Base-by-base conservation (phyloP, 2,888 invertebrate genomes). In the Drosophila infuscata region DNA sequence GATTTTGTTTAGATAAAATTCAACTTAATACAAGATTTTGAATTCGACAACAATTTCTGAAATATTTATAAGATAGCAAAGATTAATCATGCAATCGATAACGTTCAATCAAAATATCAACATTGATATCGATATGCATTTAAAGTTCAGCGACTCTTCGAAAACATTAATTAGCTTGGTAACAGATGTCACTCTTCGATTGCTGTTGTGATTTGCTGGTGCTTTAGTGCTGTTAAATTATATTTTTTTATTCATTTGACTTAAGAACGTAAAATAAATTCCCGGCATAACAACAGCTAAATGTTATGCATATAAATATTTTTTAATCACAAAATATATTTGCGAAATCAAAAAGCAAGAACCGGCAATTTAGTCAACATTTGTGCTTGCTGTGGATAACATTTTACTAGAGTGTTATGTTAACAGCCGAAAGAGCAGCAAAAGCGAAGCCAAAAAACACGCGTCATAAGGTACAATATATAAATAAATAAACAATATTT, bases 361-460 rank as follows among this genome's bases (percentile, higher is more conserved):
- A 29, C 30, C 32, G 25, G 25, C 12, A 12, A 20, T 7, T 7
- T 41, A 8, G 12, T 20, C 29, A 3, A 30, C 15, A 41, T 30
- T 35, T 12, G n/a, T 20, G 29, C n/a, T n/a, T 12, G 17, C 33
- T 41, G 59, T 35, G 57, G 56, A 43, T 70, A 70, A 70, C 70
- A 68, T 70, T 68, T 38, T 35, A 15, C 0, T 15, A 30, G 15
- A 48, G 20, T 70, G 49, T 51, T 35, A 58, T 30, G 9, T 36
- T 35, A 49, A 41, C 41, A 68, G n/a, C 29, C 35, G 70, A 68
- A 68, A n/a, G 15, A 35, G 11, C 17, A 30, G 15, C 30, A 15
- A 57, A 56, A 49, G 29, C 12, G 59, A 33, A 30, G n/a, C 15
- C 25, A 32, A 65, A 65, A 70, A 51, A 51, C 70, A 68, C 68